These are phyloP conservation scores for Crotophaga sulcirostris DNA, from an alignment of 2,113 vertebrate genomes.

Conservation along the genomic window DNA sequence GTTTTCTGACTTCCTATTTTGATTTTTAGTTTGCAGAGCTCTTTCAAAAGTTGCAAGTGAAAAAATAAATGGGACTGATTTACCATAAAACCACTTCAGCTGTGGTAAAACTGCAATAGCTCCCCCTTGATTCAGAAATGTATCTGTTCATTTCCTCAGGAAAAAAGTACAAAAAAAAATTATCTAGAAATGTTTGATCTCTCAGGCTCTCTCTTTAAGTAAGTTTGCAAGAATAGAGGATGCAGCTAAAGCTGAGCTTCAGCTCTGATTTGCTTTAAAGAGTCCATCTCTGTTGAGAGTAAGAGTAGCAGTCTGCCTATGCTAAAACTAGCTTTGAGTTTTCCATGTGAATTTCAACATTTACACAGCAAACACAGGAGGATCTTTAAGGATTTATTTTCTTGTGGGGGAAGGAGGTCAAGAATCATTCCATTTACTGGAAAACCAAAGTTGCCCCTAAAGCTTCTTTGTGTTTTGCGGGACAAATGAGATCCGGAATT, in stretches of 20 bases:
- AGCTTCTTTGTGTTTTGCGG: neutral
- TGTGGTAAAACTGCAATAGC: neutral
- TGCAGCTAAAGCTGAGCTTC: neutral
- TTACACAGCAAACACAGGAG: neutral
- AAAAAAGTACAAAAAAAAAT: neutral
- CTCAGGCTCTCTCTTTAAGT: neutral
- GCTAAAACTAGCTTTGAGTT: neutral
- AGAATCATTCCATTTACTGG: neutral
- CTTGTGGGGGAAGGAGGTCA: neutral
- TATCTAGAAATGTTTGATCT: neutral
- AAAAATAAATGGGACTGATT: neutral
- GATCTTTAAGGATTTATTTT: neutral
- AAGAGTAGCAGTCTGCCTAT: neutral
- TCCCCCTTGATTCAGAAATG: neutral
- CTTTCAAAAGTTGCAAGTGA: neutral
- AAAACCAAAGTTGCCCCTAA: neutral
- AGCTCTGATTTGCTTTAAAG: neutral
- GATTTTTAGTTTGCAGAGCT: neutral
- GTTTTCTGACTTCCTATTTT: neutral
- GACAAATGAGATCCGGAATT: neutral
- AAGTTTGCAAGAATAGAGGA: neutral
- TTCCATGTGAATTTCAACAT: neutral
- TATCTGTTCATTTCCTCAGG: neutral
- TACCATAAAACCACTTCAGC: neutral
- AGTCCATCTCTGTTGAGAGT: neutral